Conservation (phyloP, 1,140 invertebrate species). For the Saccostrea echinata region DNA sequence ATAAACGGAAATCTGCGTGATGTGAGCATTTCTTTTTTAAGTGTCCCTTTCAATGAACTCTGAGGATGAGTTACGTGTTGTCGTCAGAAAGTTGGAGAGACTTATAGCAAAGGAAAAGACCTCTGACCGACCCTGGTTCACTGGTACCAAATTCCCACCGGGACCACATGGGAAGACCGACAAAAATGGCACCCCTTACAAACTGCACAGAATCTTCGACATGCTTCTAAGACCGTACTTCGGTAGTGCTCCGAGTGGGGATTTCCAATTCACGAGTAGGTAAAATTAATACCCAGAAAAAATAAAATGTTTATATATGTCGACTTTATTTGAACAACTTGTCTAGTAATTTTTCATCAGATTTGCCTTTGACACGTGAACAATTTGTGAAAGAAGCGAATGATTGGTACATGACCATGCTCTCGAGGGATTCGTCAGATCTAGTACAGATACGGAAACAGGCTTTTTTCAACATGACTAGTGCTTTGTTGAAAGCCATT, state of each 20-base stretch:
- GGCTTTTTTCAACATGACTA: not conserved
- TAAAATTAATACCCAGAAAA: not conserved
- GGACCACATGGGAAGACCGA: not conserved
- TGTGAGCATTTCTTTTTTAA: not conserved
- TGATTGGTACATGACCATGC: not conserved
- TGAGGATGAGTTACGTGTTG: not conserved
- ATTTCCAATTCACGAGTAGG: not conserved
- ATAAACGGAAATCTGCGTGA: not conserved
- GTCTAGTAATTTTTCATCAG: not conserved
- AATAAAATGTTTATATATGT: not conserved
- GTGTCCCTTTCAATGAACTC: not conserved
- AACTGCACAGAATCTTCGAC: not conserved
- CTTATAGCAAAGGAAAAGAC: not conserved
- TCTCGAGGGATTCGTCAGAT: not conserved
- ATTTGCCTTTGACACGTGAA: not conserved
- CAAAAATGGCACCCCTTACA: too few relatives aligned
- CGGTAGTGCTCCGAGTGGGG: not conserved
- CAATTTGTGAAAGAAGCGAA: not conserved
- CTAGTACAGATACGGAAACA: not conserved
- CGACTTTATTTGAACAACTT: not conserved
- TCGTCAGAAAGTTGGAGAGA: not conserved
- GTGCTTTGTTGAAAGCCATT: not conserved
- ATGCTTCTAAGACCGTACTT: not conserved
- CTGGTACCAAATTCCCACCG: not conserved
- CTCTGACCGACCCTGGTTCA: not conserved